Evolutionary conservation across 2,113 vertebrate species (phyloP), one percentile per base, ranked within the genome.

Genomic region (Gopherus flavomarginatus): DNA sequence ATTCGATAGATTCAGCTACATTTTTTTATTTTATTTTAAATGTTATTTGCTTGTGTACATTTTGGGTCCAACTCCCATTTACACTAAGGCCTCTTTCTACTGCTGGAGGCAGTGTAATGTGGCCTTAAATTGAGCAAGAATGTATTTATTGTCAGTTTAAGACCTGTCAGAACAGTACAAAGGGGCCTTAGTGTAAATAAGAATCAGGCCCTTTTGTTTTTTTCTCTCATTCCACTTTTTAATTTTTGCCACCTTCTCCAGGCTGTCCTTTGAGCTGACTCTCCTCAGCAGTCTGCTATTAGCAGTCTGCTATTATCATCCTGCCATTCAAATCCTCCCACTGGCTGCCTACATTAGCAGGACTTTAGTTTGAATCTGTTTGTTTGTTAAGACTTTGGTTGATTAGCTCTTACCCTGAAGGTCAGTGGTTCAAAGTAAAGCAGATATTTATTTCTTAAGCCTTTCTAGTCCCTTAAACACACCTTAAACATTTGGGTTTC

Each of bases 381-480:
- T 52, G 11, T 52, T 77, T n/a, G n/a, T 14, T 72, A 52, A 84
- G 44, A 13, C n/a, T 80, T 69, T 84, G 56, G 50, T 44, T n/a
- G 57, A 31, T 84, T 72, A 87, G 52, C 26, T 44, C 16, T 19
- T 80, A 2, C 27, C 29, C 59, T 47, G 17, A 75, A 59, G 50
- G 50, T 50, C 50, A 50, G 50, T 50, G 50, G 50, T 44, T 49
- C 81, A 77, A 26, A 35, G 26, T 22, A 88, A 65, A 19, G 2
- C 21, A 17, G 47, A 2, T 9, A 5, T 4, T 88, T 42, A 3
- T 13, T 38, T 85, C 59, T 77, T 17, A 77, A 38, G 81, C 11
- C 85, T 38, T 81, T 1, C 0, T 35, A 1, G 0, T 42, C 38
- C 49, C 62, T 81, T 77, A 35, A 81, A 88, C n/a, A 49, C 44